These are phyloP conservation scores for Erebia ligea DNA, from an alignment of 2,888 invertebrate genomes.

Conservation along the genomic window DNA sequence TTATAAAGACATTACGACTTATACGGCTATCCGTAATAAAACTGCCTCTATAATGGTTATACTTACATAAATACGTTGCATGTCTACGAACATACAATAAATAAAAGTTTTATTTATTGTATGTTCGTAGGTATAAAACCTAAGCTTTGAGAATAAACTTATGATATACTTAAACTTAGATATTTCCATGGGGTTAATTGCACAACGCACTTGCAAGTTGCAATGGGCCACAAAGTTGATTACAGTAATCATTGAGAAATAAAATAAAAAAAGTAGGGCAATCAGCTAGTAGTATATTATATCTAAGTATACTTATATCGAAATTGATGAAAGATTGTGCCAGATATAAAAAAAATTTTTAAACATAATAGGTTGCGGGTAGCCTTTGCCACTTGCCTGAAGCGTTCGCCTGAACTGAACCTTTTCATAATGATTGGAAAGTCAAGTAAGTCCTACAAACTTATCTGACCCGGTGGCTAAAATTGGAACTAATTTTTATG, in stretches of 20 bases:
- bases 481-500: too few relatives aligned
- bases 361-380: too few relatives aligned
- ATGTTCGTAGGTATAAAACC: too few relatives aligned
- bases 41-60: slow-evolving; percentile 32
- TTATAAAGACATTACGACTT: slow-evolving; percentile 40
- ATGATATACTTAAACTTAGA: background rate
- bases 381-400: too few relatives aligned
- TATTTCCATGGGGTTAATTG: background rate
- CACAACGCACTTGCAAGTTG: background rate
- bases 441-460: too few relatives aligned
- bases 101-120: too few relatives aligned
- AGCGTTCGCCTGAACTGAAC: background rate
- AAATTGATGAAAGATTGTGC: too few relatives aligned
- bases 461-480: too few relatives aligned
- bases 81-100: slow-evolving; percentile 18
- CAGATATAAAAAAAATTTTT: too few relatives aligned
- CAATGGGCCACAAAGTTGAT: background rate
- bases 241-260: background rate
- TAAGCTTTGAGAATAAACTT: background rate
- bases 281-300: too few relatives aligned
- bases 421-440: too few relatives aligned
- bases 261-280: background rate
- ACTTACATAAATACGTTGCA: slow-evolving; percentile 24
- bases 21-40: slow-evolving; percentile 36
- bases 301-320: too few relatives aligned